Conservation (phyloP, 2,113 vertebrate genomes). For the Caranx melampygus region DNA sequence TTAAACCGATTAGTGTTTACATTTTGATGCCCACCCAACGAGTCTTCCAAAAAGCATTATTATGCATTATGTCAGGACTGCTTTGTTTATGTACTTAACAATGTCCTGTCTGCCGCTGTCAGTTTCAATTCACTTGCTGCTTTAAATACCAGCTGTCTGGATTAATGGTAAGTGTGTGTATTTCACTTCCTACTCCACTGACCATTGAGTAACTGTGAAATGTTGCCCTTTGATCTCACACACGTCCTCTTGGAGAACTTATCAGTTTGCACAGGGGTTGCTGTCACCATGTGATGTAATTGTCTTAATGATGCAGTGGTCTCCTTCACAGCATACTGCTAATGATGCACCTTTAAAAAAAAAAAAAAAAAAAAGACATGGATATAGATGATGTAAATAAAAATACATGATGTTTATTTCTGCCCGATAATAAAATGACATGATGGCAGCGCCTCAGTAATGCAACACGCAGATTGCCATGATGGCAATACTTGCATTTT, state of each 20-base stretch:
- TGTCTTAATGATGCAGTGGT: background rate
- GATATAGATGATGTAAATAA: background rate
- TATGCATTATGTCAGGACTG: background rate
- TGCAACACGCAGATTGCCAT: conserved; percentile 2
- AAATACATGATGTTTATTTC: background rate
- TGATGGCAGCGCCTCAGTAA: background rate
- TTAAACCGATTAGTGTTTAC: background rate
- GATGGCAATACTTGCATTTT: background rate
- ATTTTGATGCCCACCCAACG: background rate
- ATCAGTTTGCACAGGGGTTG: conserved; percentile 1
- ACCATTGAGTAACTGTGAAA: background rate
- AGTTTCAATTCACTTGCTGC: background rate
- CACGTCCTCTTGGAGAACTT: background rate
- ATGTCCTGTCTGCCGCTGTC: background rate
- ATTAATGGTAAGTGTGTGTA: background rate
- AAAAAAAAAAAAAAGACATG: background rate
- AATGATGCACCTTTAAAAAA: background rate
- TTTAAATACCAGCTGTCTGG: background rate
- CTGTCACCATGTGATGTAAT: background rate
- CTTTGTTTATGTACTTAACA: background rate
- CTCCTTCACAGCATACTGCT: background rate
- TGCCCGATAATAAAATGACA: background rate
- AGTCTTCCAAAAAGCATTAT: too few relatives aligned
- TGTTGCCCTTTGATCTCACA: conserved; percentile 18
- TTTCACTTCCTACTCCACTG: background rate